Base-by-base conservation (phyloP, 2,888 invertebrate genomes). In the Protonemura montana region DNA sequence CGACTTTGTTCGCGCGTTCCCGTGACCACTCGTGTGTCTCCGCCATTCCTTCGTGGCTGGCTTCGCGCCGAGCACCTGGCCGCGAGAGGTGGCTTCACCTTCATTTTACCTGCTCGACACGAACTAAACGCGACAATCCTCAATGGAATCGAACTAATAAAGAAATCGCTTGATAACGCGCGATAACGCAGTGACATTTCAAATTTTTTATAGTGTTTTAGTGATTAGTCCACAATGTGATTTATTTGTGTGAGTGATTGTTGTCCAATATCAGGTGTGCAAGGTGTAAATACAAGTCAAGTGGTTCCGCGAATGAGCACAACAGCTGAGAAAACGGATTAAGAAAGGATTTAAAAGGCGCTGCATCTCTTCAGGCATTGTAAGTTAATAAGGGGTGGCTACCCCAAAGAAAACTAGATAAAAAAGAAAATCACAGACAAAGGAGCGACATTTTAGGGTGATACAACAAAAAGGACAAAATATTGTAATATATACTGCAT, bases 21-120 rank as follows among this genome's bases (percentile, higher is more conserved):
- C 84, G 84, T 25, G 26, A 13, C 16, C 76, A 3, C 29, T 29
- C 84, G 84, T 59, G 1, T 26, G 10, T 21, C 27, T 84, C 84
- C 59, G 26, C 30, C 13, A n/a, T 10, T 42, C 26, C 27, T 27
- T 76, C 84, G 84, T 76, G 59, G 84, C 84, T 84, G 84, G 59
- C 76, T 30, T 82, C n/a, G 26, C 16, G 82, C 27, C 3, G 76
- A 42, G 84, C 84, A 84, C 84, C 84, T 84, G 84, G 84, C 59
- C 16, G 5, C 30, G 41, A 35, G 29, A 29, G n/a, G 42, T 41
- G 26, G 82, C 82, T 84, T 84, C 84, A 84, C 84, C 84, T 84
- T 84, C 59, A 6, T 82, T 83, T 59, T 83, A 41, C 59, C 42
- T 83, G 27, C n/a, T 21, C 59, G 59, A 2, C 59, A 59, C 59